Evolutionary conservation across 1,140 invertebrate genomes (phyloP).

Genomic region (Drosophila grimshawi): DNA sequence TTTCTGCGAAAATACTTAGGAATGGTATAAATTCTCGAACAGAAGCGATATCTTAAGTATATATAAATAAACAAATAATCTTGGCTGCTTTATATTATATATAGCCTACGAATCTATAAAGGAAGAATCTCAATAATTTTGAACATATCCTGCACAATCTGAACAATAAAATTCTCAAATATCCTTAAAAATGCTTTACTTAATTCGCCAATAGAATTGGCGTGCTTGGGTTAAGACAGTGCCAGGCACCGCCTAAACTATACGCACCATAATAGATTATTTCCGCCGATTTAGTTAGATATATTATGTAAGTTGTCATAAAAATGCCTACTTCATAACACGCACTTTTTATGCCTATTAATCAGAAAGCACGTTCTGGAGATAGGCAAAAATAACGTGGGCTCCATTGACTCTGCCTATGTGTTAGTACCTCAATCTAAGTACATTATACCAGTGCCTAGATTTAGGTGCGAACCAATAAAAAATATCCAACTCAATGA

Average conservation of each 20-base stretch:
- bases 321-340: conserved; percentile 22
- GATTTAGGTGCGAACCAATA: conserved; percentile 18
- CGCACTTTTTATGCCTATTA: conserved; percentile 53
- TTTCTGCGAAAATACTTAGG: too few relatives aligned
- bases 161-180: too few relatives aligned
- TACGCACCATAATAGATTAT: conserved; percentile 59
- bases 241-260: conserved; percentile 53
- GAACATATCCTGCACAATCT: too few relatives aligned
- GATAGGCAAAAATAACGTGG: background rate
- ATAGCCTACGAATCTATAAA: too few relatives aligned
- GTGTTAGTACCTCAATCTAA: too few relatives aligned
- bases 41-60: too few relatives aligned
- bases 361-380: conserved; percentile 32
- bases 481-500: conserved; percentile 36
- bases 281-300: conserved; percentile 61
- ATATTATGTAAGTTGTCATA: background rate
- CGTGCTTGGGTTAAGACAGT: conserved; percentile 62
- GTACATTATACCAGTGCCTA: conserved; percentile 12
- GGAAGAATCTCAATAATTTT: too few relatives aligned
- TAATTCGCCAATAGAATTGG: background rate
- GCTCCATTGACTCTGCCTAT: background rate
- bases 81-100: too few relatives aligned
- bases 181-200: background rate
- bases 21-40: too few relatives aligned
- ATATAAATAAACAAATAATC: too few relatives aligned